phyloP scores from a whole-genome alignment of 2,113 vertebrate species.

The Corydoras maculifer region DNA sequence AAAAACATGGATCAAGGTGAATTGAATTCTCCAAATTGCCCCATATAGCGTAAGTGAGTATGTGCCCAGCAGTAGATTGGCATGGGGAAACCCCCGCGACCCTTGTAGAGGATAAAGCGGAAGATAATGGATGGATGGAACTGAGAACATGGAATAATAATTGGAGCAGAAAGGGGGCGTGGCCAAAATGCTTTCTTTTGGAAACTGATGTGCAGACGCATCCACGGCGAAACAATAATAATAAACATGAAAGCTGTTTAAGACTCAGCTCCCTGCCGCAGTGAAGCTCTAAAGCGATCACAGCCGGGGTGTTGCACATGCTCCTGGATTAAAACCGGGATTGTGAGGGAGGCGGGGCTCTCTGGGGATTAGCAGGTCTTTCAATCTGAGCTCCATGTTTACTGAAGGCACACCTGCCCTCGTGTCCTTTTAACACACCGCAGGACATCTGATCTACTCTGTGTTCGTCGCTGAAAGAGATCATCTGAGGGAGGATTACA shows the following conservation, averaged over 20 bases:
- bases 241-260: neutral
- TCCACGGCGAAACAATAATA: too few species aligned
- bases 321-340: neutral
- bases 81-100: too few species aligned
- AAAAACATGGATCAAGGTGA: too few species aligned
- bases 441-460: conserved; percentile 4
- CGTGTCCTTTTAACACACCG: conserved; percentile 13
- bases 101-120: too few species aligned
- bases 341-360: neutral
- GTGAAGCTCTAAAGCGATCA: neutral
- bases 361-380: conserved; percentile 36
- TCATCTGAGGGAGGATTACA: conserved; percentile 45
- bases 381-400: conserved; percentile 49
- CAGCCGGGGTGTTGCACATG: neutral
- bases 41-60: too few species aligned
- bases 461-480: conserved; percentile 30
- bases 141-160: too few species aligned
- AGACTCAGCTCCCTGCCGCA: neutral
- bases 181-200: too few species aligned
- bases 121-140: too few species aligned
- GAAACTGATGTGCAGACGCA: too few species aligned
- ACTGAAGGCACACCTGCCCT: conserved; percentile 33
- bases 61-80: too few species aligned
- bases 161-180: too few species aligned
- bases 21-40: too few species aligned